Conservation (phyloP, 2,113 vertebrate species). For the Cololabis saira region DNA sequence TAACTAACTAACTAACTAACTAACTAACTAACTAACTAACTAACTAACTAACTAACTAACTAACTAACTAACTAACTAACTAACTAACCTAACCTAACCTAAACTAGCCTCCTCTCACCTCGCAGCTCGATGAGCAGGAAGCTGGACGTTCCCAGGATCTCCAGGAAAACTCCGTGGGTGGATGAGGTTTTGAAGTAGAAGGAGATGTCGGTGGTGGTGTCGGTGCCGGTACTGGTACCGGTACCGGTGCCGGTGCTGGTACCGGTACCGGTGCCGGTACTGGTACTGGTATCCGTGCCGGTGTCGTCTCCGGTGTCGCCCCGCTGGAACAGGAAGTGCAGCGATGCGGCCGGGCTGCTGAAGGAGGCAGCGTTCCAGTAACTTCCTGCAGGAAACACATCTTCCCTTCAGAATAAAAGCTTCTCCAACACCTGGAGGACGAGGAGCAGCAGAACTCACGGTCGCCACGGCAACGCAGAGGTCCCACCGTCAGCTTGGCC, state of each 20-base stretch:
- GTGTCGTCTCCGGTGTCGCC: too few relatives aligned
- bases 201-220: conserved; percentile 93
- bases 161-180: conserved; percentile 90
- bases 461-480: conserved; percentile 92
- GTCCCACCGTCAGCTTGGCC: conserved; percentile 91
- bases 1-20: too few relatives aligned
- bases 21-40: too few relatives aligned
- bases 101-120: too few relatives aligned
- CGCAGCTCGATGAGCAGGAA: conserved; percentile 93
- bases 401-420: too few relatives aligned
- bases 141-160: conserved; percentile 89
- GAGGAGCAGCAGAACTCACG: conserved; percentile 81
- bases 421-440: not conserved
- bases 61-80: too few relatives aligned
- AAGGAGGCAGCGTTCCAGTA: conserved; percentile 96
- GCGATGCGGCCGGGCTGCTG: conserved; percentile 88
- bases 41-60: too few relatives aligned
- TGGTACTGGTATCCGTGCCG: too few relatives aligned
- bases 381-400: conserved; percentile 78
- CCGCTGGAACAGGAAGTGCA: conserved; percentile 92
- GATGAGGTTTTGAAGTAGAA: conserved; percentile 98
- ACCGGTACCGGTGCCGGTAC: too few relatives aligned
- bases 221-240: too few relatives aligned
- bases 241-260: too few relatives aligned
- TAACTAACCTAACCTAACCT: too few relatives aligned